Percentiles rank a stretch among this genome's conserved stretches.
phyloP scores from a whole-genome alignment of 2,888 invertebrate genomes.

The Lithodes maja region DNA sequence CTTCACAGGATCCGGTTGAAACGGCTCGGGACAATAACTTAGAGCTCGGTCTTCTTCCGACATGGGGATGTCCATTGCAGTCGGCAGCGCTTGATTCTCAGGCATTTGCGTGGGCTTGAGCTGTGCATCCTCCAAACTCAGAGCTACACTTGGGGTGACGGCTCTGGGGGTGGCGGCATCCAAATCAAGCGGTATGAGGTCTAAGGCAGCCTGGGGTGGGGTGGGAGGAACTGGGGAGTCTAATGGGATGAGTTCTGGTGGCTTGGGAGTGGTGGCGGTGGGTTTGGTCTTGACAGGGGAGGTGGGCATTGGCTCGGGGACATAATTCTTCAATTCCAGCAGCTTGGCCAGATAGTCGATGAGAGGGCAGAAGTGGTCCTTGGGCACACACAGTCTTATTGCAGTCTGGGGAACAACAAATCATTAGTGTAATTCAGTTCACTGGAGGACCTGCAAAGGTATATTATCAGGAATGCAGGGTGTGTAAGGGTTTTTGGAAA shows the following conservation, averaged over 20 bases:
- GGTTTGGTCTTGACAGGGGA: neutral
- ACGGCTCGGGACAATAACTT: slow-evolving; percentile 3
- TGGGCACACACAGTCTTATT: slow-evolving; percentile 66
- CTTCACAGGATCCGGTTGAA: neutral
- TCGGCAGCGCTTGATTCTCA: neutral
- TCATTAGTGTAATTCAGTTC: no score
- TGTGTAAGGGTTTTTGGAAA: no score
- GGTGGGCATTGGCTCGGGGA: slow-evolving; percentile 34
- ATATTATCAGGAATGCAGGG: no score
- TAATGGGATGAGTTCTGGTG: slow-evolving; percentile 3
- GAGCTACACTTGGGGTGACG: slow-evolving; percentile 6
- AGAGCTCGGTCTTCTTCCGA: slow-evolving; percentile 11
- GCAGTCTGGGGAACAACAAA: slow-evolving; percentile 51
- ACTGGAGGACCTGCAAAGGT: no score
- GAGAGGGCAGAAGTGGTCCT: slow-evolving; percentile 66
- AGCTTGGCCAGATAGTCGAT: slow-evolving; percentile 66
- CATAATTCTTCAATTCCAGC: slow-evolving; percentile 52
- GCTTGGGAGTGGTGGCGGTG: neutral
- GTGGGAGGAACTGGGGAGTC: slow-evolving; percentile 7
- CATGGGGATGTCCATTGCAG: slow-evolving; percentile 14
- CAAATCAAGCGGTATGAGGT: neutral
- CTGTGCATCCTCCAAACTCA: slow-evolving; percentile 16
- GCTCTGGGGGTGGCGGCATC: neutral
- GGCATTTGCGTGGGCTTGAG: slow-evolving; percentile 19
- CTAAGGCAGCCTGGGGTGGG: neutral